Evolutionary conservation across 1,140 invertebrate genomes (phyloP).

Genomic region (Adelges cooleyi): DNA sequence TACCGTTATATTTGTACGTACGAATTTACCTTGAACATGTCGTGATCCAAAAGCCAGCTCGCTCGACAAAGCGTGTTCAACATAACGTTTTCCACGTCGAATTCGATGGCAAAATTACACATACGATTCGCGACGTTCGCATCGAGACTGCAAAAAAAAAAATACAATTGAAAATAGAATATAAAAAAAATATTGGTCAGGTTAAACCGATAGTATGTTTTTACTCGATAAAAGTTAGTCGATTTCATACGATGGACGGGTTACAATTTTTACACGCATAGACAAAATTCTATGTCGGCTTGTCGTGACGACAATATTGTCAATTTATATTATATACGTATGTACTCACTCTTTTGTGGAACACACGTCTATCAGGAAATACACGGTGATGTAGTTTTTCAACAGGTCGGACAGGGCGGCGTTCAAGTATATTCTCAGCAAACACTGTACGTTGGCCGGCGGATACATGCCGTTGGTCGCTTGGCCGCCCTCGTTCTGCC

Average conservation of each 20-base stretch:
- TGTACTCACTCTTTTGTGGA: conserved; percentile 10
- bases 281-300: too few relatives aligned
- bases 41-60: conserved; percentile 28
- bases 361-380: conserved; percentile 63
- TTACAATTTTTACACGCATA: too few relatives aligned
- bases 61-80: conserved; percentile 8
- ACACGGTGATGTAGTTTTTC: conserved; percentile 68
- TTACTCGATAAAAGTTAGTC: too few relatives aligned
- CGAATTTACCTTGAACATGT: conserved; percentile 24
- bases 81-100: not conserved
- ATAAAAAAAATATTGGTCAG: too few relatives aligned
- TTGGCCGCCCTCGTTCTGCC: conserved; percentile 54
- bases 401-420: conserved; percentile 43
- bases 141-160: conserved; percentile 11
- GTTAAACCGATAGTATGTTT: too few relatives aligned
- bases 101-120: conserved; percentile 20
- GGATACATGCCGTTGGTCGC: conserved; percentile 53
- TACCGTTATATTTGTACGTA: too few relatives aligned
- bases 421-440: conserved; percentile 60
- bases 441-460: conserved; percentile 60
- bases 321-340: too few relatives aligned
- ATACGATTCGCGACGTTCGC: not conserved
- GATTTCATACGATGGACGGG: too few relatives aligned
- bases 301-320: too few relatives aligned
- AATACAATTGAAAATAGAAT: not conserved